These are phyloP conservation scores for Heteropelma amictum DNA, from an alignment of 2,888 invertebrate species.

Conservation along the genomic window DNA sequence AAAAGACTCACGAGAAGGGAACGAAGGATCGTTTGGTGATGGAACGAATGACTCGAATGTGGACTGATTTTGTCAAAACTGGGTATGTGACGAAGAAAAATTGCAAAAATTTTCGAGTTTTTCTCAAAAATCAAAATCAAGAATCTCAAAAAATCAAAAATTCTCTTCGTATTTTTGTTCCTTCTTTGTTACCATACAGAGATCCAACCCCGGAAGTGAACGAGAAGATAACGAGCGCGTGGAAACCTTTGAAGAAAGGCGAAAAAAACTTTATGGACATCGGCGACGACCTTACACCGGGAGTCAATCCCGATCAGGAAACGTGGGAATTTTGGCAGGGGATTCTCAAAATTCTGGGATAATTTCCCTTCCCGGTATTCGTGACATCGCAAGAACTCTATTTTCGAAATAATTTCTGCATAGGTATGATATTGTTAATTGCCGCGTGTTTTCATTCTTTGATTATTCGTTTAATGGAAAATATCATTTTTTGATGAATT, in stretches of 20 bases:
- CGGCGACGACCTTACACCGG: constrained; percentile 49
- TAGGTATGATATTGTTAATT: too few species aligned
- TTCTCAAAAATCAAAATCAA: not conserved
- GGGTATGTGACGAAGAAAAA: constrained; percentile 59
- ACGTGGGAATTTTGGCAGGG: constrained; percentile 60
- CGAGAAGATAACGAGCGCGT: constrained; percentile 56
- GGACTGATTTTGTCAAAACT: constrained; percentile 71
- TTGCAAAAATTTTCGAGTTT: not conserved
- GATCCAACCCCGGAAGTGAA: constrained; percentile 65
- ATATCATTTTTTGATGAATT: too few species aligned
- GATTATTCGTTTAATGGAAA: too few species aligned
- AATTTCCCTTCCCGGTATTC: too few species aligned
- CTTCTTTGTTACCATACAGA: constrained; percentile 44
- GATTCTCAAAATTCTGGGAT: constrained; percentile 16
- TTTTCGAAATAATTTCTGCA: too few species aligned
- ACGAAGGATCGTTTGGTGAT: constrained; percentile 63
- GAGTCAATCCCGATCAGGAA: constrained; percentile 46
- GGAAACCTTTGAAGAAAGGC: constrained; percentile 59
- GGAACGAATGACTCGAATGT: constrained; percentile 66
- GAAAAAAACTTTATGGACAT: constrained; percentile 63
- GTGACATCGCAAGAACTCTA: too few species aligned
- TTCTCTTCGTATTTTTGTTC: not conserved
- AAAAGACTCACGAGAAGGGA: constrained; percentile 50
- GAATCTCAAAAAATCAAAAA: not conserved
- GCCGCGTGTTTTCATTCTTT: too few species aligned